A percentile compares a stretch with the other conserved stretches of the same genome.
Conservation (phyloP, 2,888 invertebrate genomes). For the Ophion ellenae region DNA sequence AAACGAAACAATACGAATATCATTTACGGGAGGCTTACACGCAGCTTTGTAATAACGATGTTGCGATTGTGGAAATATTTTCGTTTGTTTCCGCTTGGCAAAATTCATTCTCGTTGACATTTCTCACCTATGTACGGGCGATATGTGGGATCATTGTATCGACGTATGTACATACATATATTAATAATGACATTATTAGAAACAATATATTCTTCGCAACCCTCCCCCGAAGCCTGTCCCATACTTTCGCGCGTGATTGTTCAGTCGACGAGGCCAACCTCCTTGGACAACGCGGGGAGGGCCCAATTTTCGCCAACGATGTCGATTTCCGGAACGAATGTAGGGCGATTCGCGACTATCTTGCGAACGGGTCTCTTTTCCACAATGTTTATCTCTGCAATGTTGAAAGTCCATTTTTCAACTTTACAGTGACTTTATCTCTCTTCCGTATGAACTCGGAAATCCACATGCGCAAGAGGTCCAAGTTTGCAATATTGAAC, state of each 20-base stretch:
- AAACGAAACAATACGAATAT: slow-evolving; percentile 24
- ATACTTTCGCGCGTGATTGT: slow-evolving; percentile 71
- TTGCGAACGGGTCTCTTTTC: too few relatives aligned
- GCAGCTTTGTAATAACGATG: slow-evolving; percentile 71
- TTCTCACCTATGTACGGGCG: slow-evolving; percentile 60
- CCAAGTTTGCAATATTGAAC: too few relatives aligned
- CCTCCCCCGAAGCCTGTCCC: slow-evolving; percentile 59
- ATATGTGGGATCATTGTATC: slow-evolving; percentile 56
- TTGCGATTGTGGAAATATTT: slow-evolving; percentile 34
- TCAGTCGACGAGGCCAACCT: slow-evolving; percentile 65
- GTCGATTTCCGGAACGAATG: background rate
- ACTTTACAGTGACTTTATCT: too few relatives aligned
- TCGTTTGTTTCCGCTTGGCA: slow-evolving; percentile 65
- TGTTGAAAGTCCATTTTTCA: too few relatives aligned
- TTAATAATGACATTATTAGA: slow-evolving; percentile 70
- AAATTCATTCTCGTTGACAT: slow-evolving; percentile 71
- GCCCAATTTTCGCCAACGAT: slow-evolving; percentile 2
- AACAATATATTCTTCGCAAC: slow-evolving; percentile 75
- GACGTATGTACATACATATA: slow-evolving; percentile 71
- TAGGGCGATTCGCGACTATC: slow-evolving; percentile 49
- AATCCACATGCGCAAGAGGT: too few relatives aligned
- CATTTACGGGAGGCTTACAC: slow-evolving; percentile 60
- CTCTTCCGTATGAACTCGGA: too few relatives aligned
- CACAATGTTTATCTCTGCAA: too few relatives aligned
- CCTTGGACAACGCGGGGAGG: slow-evolving; percentile 24